Percentiles rank a stretch among this genome's conserved stretches.
Conservation (phyloP, 2,797 vertebrate genomes). For the Notoglanidium macrostoma region DNA sequence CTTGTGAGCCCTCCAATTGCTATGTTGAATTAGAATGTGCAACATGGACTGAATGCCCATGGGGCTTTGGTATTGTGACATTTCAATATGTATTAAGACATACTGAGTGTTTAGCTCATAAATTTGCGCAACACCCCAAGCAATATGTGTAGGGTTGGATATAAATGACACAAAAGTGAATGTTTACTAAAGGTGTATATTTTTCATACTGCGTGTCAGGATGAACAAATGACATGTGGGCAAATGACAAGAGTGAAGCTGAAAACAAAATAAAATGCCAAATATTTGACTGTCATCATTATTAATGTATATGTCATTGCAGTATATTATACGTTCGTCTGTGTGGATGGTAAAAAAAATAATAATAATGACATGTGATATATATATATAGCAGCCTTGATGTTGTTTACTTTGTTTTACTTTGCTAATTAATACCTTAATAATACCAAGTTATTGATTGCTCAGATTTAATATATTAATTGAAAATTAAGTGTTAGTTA, state of each 20-base stretch:
- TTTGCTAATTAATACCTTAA: neutral
- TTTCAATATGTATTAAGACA: constrained; percentile 71
- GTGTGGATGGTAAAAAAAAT: neutral
- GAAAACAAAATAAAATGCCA: neutral
- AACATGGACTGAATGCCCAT: constrained; percentile 64
- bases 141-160: constrained; percentile 56
- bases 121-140: constrained; percentile 63
- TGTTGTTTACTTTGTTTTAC: neutral
- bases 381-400: neutral
- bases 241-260: neutral
- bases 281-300: neutral
- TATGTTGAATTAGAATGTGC: constrained; percentile 69
- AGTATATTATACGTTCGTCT: neutral
- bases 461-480: neutral
- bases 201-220: neutral
- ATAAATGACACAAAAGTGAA: constrained; percentile 67
- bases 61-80: constrained; percentile 64
- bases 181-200: constrained; percentile 65
- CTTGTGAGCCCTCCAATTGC: constrained; percentile 60
- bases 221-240: neutral
- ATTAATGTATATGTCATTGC: neutral
- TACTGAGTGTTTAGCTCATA: constrained; percentile 66
- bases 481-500: neutral
- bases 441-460: neutral
- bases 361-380: neutral